Evolutionary conservation across 2,888 invertebrate genomes (phyloP).

Genomic region (Physocephala rufipes): DNA sequence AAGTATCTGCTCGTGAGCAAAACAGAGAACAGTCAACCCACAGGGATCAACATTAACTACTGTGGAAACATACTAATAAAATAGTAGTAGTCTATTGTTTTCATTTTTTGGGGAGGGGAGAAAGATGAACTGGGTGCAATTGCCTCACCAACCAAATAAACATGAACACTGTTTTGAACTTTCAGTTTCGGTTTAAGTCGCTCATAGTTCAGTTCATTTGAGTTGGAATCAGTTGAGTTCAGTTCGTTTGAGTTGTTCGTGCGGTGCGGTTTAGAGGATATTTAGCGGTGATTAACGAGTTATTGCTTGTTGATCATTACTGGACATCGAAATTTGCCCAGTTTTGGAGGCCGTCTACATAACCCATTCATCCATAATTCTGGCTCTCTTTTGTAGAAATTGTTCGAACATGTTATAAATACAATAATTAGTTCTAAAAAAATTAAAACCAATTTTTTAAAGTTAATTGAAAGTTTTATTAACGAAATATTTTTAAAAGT

Average conservation of each 20-base stretch:
- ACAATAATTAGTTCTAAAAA: too few species aligned
- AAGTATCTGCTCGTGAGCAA: not conserved
- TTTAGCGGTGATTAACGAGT: not conserved
- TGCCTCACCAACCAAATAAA: slow-evolving; percentile 3
- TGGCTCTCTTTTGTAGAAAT: too few species aligned
- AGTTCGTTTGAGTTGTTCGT: slow-evolving; percentile 32
- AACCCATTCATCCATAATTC: too few species aligned
- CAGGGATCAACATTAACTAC: not conserved
- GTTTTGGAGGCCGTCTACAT: too few species aligned
- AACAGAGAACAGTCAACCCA: slow-evolving; percentile 3
- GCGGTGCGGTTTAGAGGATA: slow-evolving; percentile 22
- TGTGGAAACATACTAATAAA: slow-evolving; percentile 13
- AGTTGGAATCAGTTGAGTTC: slow-evolving; percentile 19
- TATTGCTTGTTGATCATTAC: slow-evolving; percentile 2
- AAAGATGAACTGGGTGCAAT: not conserved
- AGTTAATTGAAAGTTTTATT: too few species aligned
- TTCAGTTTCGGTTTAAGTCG: not conserved
- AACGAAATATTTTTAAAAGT: too few species aligned
- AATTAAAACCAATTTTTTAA: too few species aligned
- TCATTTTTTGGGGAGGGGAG: not conserved
- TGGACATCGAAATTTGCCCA: not conserved
- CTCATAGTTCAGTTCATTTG: slow-evolving; percentile 17
- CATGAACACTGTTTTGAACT: slow-evolving; percentile 24
- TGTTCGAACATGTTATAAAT: too few species aligned
- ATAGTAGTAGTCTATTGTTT: not conserved